phyloP scores from a whole-genome alignment of 2,888 invertebrate genomes.

The Malacosoma neustria region DNA sequence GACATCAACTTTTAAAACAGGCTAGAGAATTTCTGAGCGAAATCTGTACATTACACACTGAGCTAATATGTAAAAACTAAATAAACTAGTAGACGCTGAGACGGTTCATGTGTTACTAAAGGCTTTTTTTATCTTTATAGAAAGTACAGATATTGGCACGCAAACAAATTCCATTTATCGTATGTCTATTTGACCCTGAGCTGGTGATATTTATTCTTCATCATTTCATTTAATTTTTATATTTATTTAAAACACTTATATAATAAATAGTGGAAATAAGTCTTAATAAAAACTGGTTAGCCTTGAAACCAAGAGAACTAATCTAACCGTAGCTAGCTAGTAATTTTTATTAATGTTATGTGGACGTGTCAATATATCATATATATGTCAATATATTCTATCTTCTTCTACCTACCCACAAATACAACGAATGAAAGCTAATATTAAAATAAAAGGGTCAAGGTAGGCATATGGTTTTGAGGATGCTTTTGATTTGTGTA shows the following conservation, averaged over 20 bases:
- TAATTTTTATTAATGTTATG: too few species aligned
- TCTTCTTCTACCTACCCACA: too few species aligned
- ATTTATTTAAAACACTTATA: too few species aligned
- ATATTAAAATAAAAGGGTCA: too few species aligned
- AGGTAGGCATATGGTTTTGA: too few species aligned
- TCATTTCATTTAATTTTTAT: too few species aligned
- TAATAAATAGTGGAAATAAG: neutral
- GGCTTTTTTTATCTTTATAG: neutral
- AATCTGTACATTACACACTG: neutral
- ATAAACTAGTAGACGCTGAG: neutral
- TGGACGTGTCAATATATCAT: too few species aligned
- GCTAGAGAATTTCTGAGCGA: conserved; percentile 5
- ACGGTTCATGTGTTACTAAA: neutral
- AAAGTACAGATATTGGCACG: neutral
- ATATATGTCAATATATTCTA: too few species aligned
- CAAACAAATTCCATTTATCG: neutral
- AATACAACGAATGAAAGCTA: too few species aligned
- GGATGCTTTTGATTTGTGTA: too few species aligned
- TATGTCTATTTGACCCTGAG: neutral
- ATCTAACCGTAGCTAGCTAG: too few species aligned
- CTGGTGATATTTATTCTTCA: neutral
- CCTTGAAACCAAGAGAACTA: conserved; percentile 12
- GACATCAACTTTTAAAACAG: conserved; percentile 7
- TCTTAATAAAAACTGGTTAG: neutral
- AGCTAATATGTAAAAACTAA: neutral